Conservation (phyloP, 64 coral and sea anemone species). For the Dendronephthya gigantea region DNA sequence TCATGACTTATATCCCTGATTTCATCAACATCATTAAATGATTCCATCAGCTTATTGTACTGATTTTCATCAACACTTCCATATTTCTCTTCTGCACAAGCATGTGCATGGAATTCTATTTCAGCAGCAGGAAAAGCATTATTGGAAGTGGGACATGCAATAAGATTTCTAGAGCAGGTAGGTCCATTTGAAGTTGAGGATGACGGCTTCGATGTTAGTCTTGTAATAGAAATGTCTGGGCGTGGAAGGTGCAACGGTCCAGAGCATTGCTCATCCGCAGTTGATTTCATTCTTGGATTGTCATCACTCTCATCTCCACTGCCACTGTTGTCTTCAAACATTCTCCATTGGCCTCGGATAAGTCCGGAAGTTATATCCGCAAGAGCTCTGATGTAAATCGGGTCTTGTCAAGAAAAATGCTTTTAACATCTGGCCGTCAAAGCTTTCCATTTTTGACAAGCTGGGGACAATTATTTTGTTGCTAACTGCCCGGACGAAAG, state of each 20-base stretch:
- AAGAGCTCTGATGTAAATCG: background rate
- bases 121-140: background rate
- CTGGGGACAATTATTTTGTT: background rate
- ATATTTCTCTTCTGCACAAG: background rate
- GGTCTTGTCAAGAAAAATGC: background rate
- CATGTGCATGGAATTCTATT: background rate
- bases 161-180: background rate
- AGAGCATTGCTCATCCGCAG: background rate
- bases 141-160: background rate
- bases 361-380: background rate
- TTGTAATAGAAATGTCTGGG: background rate
- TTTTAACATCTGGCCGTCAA: background rate
- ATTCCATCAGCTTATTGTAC: background rate
- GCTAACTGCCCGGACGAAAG: background rate
- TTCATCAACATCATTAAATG: background rate
- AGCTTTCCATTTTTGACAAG: background rate
- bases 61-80: background rate
- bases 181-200: background rate
- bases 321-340: background rate
- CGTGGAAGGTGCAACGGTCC: background rate
- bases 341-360: background rate
- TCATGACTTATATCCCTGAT: background rate
- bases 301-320: background rate
- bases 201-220: background rate
- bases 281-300: background rate